Base-by-base conservation (phyloP, 2,797 vertebrate genomes). In the Fistularia commersonii region DNA sequence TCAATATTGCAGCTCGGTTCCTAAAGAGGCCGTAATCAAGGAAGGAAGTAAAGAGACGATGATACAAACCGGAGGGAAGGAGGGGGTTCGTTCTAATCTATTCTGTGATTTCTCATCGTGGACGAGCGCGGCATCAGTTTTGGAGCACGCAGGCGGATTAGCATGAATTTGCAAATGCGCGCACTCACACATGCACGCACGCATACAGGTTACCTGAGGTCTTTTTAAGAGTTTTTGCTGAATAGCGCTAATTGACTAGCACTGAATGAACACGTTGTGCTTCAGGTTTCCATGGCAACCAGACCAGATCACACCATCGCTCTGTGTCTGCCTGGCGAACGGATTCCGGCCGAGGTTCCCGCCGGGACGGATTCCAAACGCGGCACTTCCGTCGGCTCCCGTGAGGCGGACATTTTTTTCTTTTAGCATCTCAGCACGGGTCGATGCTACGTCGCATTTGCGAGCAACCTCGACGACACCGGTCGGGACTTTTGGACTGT, bases 1-100 rank as follows among this genome's bases (percentile, higher is more conserved):
- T 77, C 55, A 79, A 69, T 83, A 72, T 73, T 75, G 62, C 73
- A 83, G 58, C 42, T 57, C 56, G 63, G 62, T 77, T 77, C 69
- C 72, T 77, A 65, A 81, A 83, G 64, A 76, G 51, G 54, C 47
- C 53, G 68, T 64, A 64, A 69, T 69, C 54, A 77, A 32, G 14
- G 48, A 51, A 23, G 49, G 41, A 61, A 61, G 69, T 54, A 48
- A 50, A 45, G 41, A 46, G 35, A 50, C 44, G 47, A 66, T 45
- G 54, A 59, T 32, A 38, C 31, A 47, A 64, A 69, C 48, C 35
- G 41, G 33, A 53, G 33, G 43, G 47, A 48, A 48, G n/a, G n/a
- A n/a, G n/a, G 31, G 32, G 13, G 41, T 13, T 45, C n/a, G 32
- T 54, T 41, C 7, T 36, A 8, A 47, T 47, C 45, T 47, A 14